Percentiles rank a stretch among this genome's conserved stretches.
Conservation (phyloP, 2,113 vertebrate genomes). For the Morone saxatilis region DNA sequence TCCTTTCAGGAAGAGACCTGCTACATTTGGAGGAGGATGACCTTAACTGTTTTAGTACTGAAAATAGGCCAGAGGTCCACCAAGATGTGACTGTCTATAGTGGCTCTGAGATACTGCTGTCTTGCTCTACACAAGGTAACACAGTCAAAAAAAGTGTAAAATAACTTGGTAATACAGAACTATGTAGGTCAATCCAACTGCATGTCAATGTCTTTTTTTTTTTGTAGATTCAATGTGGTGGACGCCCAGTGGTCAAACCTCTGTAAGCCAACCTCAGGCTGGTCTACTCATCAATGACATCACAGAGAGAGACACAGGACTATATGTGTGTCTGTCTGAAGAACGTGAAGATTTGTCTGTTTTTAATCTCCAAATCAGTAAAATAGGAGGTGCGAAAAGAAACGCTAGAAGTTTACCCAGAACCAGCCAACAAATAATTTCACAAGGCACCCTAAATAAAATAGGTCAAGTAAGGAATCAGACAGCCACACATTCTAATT, state of each 20-base stretch:
- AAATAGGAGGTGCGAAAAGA: conserved; percentile 44
- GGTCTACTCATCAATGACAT: conserved; percentile 74
- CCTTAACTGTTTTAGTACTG: conserved; percentile 71
- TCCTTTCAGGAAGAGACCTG: conserved; percentile 72
- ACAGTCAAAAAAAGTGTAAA: neutral
- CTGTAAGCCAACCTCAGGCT: conserved; percentile 41
- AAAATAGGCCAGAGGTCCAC: conserved; percentile 46
- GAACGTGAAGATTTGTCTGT: conserved; percentile 68
- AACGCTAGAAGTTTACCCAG: conserved; percentile 62
- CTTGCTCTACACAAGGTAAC: conserved; percentile 81
- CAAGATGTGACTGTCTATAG: conserved; percentile 72
- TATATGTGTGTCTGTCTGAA: conserved; percentile 77
- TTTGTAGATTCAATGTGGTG: conserved; percentile 78
- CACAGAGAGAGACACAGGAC: conserved; percentile 68
- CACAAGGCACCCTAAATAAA: neutral
- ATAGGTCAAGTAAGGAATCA: conserved; percentile 10
- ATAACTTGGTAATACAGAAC: neutral
- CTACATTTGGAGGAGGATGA: conserved; percentile 78
- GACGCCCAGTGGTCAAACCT: conserved; percentile 79
- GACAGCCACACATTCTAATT: conserved; percentile 47
- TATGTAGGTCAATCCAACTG: neutral
- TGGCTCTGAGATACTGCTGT: conserved; percentile 76
- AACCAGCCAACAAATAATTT: conserved; percentile 16
- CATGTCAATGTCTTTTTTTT: conserved; percentile 11
- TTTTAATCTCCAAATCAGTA: conserved; percentile 77